Base-by-base conservation (phyloP, 2,113 vertebrate genomes). In the Notarius quadriscutis region DNA sequence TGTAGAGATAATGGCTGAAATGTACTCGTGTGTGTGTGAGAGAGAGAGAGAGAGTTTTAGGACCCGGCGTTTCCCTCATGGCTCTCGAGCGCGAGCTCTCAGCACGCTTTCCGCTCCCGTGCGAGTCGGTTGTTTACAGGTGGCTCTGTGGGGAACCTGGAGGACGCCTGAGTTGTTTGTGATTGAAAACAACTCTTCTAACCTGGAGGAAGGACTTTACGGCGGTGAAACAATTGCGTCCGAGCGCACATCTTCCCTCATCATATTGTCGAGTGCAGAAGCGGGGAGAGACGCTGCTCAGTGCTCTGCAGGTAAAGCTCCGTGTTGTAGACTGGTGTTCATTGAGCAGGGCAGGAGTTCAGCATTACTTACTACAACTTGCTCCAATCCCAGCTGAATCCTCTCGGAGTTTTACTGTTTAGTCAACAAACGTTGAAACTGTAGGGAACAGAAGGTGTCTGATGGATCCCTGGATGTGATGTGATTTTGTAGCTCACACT, bases 221-320 rank as follows among this genome's bases (percentile, higher is more conserved):
- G 2, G 50, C 50, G 14, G 83, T n/a, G 51, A 34, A 25, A 34
- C 67, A 72, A 51, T 20, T 55, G 48, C 14, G n/a, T 69, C 53
- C 8, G n/a, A 18, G 57, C 57, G 30, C 55, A 34, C 22, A 79
- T 62, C 57, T 81, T 63, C 57, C 1, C 1, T 58, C 25, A 71
- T 71, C 30, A 11, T 18, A 72, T 74, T 74, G 18, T 51, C 20
- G 30, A 48, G 57, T 11, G 57, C 30, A 58, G 55, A 80, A 81
- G 57, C 15, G 34, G 27, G 72, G 72, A 78, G 71, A 86, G 25
- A 20, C 55, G 15, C 85, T 30, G 34, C 34, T 67, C 62, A 79
- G 50, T 50, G 50, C 55, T 41, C 55, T 1, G 85, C 60, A 86
- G 85, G 85, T 86, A 86, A 55, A 75, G 55, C 25, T 67, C 9